Base-by-base conservation (phyloP, 1,140 invertebrate species). In the Scaptomyza graminum region DNA sequence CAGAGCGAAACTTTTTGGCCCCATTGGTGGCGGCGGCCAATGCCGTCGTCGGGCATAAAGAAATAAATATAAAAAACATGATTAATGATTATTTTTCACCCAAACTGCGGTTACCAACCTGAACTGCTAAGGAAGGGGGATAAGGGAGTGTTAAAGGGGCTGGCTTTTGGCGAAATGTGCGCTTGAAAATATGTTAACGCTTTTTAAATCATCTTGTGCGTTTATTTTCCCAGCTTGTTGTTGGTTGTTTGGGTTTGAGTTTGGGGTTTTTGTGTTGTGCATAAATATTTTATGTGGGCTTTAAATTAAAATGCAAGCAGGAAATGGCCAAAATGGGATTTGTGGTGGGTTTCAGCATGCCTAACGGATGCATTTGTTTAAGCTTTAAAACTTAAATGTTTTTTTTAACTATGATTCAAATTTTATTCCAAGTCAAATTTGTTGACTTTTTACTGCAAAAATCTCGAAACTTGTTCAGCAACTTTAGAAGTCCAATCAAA, bases 101-200 rank as follows among this genome's bases (percentile, higher is more conserved):
- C 47, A 64, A 77, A 68, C 70, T 87, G 79, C 43, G 79, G 52
- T 43, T 75, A 15, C 31, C 31, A 34, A 34, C 7, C 31, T 72
- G 76, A 70, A 22, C 18, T 22, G 18, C 18, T 22, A 22, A 3
- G 4, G 18, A 61, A 67, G 56, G 52, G 60, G 39, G 18, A 15
- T 25, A 31, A 31, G 6, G 18, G 43, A 9, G 31, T 28, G 28
- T 5, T 3, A 3, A 22, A 3, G 49, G 1, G 3, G 34, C 8
- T 28, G 31, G 39, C 5, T 56, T 22, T 16, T 39, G 31, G 12
- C 54, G 37, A 68, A 55, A 68, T 77, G 67, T 63, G 52, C 52
- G 67, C 67, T 61, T 55, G 78, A 67, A 79, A 85, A 87, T 85
- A 85, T 85, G 82, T 88, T 88, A 82, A 85, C 83, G 82, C 79